These are phyloP conservation scores for Todiramphus chloris DNA, from an alignment of 2,113 vertebrate species.

Conservation along the genomic window DNA sequence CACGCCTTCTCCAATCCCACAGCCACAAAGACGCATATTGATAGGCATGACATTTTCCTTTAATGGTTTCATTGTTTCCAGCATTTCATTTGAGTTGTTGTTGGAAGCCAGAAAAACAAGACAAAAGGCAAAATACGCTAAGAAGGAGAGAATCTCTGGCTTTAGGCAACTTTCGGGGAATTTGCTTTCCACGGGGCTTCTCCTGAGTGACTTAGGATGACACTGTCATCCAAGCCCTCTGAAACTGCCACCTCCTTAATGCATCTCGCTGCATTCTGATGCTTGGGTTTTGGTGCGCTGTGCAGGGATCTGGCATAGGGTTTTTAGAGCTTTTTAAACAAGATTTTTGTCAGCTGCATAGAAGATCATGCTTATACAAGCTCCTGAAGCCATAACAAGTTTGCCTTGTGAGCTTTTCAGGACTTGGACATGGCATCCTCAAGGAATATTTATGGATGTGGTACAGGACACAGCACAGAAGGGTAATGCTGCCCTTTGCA, in stretches of 20 bases:
- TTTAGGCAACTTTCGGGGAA: background rate
- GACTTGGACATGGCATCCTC: background rate
- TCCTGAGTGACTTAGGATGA: background rate
- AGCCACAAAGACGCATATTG: conserved; percentile 68
- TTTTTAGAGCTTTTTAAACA: background rate
- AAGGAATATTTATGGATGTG: background rate
- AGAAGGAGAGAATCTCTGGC: background rate
- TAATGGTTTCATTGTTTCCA: conserved; percentile 73
- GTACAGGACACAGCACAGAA: background rate
- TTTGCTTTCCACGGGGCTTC: background rate
- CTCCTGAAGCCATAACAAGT: background rate
- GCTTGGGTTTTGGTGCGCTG: background rate
- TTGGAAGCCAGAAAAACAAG: conserved; percentile 52
- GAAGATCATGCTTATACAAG: background rate
- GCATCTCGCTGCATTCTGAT: background rate
- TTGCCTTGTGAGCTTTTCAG: background rate
- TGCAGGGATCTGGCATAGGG: background rate
- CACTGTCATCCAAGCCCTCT: background rate
- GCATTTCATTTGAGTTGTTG: conserved; percentile 43
- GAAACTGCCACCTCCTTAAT: background rate
- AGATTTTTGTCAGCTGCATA: background rate
- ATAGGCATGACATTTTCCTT: conserved; percentile 65
- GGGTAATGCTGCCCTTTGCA: background rate
- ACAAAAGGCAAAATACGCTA: conserved; percentile 36
- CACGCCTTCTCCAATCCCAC: conserved; percentile 37